These are phyloP conservation scores for Spondyliosoma cantharus DNA, from an alignment of 2,797 vertebrate species.

Conservation along the genomic window DNA sequence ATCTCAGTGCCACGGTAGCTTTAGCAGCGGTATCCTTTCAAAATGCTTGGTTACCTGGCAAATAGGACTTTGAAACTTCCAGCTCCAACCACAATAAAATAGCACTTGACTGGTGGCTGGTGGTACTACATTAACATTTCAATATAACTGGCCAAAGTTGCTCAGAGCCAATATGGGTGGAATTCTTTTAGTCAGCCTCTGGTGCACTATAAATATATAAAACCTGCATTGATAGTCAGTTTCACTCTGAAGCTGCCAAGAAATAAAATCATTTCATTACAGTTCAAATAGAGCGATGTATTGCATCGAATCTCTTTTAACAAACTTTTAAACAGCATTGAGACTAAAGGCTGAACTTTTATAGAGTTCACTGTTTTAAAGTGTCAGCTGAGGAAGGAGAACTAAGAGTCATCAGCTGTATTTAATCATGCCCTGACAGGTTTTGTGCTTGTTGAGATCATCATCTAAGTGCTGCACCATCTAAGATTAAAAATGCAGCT, in stretches of 20 bases:
- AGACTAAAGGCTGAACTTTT: slow-evolving; percentile 16
- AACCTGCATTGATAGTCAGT: slow-evolving; percentile 16
- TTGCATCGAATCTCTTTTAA: slow-evolving; percentile 6
- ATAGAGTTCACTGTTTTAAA: neutral
- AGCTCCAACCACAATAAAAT: slow-evolving; percentile 7
- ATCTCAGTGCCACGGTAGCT: neutral
- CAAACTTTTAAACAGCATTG: slow-evolving; percentile 14
- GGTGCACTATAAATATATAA: slow-evolving; percentile 11
- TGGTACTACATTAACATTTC: slow-evolving; percentile 29
- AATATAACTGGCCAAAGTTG: slow-evolving; percentile 24
- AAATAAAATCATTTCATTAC: slow-evolving; percentile 30
- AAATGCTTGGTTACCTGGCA: slow-evolving; percentile 4
- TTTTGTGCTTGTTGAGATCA: slow-evolving; percentile 23
- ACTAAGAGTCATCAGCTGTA: neutral
- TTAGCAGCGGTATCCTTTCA: neutral
- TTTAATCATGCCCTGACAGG: slow-evolving; percentile 6
- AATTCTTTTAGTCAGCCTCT: slow-evolving; percentile 19
- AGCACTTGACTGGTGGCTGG: slow-evolving; percentile 14
- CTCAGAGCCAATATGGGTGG: slow-evolving; percentile 6
- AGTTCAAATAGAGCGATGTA: neutral
- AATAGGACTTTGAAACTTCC: neutral
- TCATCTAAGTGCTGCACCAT: slow-evolving; percentile 4
- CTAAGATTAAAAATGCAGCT: slow-evolving; percentile 37
- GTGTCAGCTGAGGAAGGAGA: slow-evolving; percentile 7
- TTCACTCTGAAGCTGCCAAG: slow-evolving; percentile 8